Conservation (phyloP, 2,888 invertebrate genomes). For the Alcis repandata region DNA sequence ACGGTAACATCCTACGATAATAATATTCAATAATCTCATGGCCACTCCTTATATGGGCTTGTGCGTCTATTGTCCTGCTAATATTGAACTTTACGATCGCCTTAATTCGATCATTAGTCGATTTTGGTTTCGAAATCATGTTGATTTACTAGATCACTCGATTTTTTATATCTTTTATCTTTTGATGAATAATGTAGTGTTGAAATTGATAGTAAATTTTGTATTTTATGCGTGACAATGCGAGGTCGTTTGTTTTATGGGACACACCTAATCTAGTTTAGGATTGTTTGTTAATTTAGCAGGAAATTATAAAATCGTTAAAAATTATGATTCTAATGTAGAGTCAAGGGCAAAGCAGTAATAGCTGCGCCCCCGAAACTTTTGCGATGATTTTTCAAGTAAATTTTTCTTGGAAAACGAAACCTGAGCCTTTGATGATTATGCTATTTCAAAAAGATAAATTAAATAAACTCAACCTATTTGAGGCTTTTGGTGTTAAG, state of each 20-base stretch:
- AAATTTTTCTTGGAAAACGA: no score
- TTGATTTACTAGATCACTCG: conserved; percentile 18
- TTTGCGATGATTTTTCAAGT: no score
- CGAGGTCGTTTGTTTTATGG: neutral
- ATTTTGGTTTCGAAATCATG: conserved; percentile 23
- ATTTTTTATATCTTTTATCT: conserved; percentile 23
- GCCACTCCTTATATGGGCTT: conserved; percentile 24
- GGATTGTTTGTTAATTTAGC: neutral
- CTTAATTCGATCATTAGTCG: conserved; percentile 20
- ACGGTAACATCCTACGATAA: conserved; percentile 20
- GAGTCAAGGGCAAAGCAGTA: no score
- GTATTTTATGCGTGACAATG: conserved; percentile 14
- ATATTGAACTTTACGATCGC: conserved; percentile 25
- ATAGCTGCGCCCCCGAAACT: no score
- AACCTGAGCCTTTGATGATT: no score
- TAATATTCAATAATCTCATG: conserved; percentile 18
- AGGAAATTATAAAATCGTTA: neutral
- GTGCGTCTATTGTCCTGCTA: conserved; percentile 24
- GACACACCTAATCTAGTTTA: neutral
- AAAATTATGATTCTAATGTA: neutral
- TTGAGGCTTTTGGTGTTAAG: no score
- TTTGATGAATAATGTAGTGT: conserved; percentile 8
- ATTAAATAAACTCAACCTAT: no score
- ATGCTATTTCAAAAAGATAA: no score
- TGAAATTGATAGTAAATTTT: conserved; percentile 15